These are phyloP conservation scores for Xiphorhynchus erythropygius DNA, from an alignment of 2,797 vertebrate species.

Conservation along the genomic window DNA sequence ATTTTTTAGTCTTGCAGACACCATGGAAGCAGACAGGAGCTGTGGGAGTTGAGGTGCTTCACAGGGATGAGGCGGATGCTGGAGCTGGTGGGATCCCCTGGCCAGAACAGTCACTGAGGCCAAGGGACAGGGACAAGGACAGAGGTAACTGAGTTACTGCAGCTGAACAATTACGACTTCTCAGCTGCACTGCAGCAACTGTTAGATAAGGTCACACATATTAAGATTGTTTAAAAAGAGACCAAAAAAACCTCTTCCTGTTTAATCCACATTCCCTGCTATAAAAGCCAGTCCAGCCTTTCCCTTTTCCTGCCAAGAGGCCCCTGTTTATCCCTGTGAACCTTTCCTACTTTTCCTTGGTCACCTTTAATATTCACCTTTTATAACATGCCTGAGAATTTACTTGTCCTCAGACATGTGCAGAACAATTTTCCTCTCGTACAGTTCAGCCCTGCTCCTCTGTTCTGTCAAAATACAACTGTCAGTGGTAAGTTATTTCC, in stretches of 20 bases:
- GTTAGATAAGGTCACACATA: background rate
- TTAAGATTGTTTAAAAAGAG: background rate
- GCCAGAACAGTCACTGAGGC: background rate
- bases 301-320: background rate
- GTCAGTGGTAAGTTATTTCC: background rate
- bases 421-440: background rate
- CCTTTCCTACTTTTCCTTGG: background rate
- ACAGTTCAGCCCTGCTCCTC: background rate
- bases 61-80: fast-evolving
- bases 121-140: background rate
- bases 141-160: background rate
- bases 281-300: background rate
- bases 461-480: slow-evolving; percentile 20
- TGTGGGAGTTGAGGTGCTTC: fast-evolving
- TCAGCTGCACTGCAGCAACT: background rate
- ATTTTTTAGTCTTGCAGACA: background rate
- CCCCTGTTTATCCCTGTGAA: background rate
- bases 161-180: background rate
- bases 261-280: background rate
- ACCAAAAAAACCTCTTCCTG: background rate
- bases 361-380: background rate
- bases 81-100: background rate
- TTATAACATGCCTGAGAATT: background rate
- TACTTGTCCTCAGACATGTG: background rate
- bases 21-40: background rate